Evolutionary conservation across 2,888 invertebrate species (phyloP).

Genomic region (Plebejus melissa): DNA sequence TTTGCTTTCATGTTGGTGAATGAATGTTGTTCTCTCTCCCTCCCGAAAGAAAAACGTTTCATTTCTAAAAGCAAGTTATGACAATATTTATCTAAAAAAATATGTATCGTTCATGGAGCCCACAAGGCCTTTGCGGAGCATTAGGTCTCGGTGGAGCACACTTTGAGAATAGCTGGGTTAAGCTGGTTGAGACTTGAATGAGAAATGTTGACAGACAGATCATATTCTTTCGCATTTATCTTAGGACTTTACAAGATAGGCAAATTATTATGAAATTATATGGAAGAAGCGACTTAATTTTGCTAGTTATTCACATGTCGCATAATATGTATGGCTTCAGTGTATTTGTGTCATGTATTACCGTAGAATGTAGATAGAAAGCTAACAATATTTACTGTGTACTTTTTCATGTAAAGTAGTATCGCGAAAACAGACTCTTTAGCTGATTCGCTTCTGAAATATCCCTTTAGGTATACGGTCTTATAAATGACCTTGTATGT

Average conservation of each 20-base stretch:
- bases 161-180: too few relatives aligned
- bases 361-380: neutral
- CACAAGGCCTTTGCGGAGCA: too few relatives aligned
- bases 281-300: neutral
- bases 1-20: too few relatives aligned
- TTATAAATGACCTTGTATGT: neutral
- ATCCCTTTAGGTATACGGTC: too few relatives aligned
- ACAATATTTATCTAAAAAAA: too few relatives aligned
- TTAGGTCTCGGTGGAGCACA: too few relatives aligned
- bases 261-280: neutral
- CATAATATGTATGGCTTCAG: neutral
- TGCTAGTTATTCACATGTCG: neutral
- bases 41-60: too few relatives aligned
- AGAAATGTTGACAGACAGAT: neutral
- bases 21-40: too few relatives aligned
- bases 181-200: too few relatives aligned
- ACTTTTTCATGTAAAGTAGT: neutral
- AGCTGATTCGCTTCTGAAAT: neutral
- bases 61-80: too few relatives aligned
- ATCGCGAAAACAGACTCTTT: neutral
- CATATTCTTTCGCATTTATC: neutral
- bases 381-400: constrained; percentile 7
- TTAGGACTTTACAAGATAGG: neutral
- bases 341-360: neutral
- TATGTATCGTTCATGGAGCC: too few relatives aligned